A percentile compares a stretch with the other conserved stretches of the same genome.
phyloP scores from a whole-genome alignment of 2,113 vertebrate genomes.

The Clarias magur region DNA sequence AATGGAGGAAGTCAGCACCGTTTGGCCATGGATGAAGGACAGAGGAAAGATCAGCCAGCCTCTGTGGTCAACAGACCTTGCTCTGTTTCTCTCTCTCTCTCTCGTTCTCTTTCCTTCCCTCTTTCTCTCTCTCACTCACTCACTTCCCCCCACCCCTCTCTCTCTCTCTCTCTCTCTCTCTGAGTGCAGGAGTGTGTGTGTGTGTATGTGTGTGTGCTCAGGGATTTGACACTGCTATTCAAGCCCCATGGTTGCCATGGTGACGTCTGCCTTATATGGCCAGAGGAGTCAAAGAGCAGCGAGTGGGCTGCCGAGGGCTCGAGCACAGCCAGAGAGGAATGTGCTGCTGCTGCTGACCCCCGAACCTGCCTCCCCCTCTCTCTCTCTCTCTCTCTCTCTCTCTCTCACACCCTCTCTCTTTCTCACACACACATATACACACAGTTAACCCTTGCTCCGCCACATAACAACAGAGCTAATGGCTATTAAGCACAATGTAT shows the following conservation, averaged over 20 bases:
- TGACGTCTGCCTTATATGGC: slow-evolving; percentile 79
- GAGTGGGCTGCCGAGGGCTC: slow-evolving; percentile 70
- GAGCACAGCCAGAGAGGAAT: slow-evolving; percentile 65
- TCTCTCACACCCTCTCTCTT: slow-evolving; percentile 7
- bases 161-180: slow-evolving; percentile 60
- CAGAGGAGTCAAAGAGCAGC: slow-evolving; percentile 81
- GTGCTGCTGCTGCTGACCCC: slow-evolving; percentile 69
- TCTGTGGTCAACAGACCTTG: slow-evolving; percentile 53
- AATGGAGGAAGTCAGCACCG: slow-evolving; percentile 24
- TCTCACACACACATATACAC: slow-evolving; percentile 24
- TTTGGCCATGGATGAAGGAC: slow-evolving; percentile 20
- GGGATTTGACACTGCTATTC: slow-evolving; percentile 87
- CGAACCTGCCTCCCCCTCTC: slow-evolving; percentile 56
- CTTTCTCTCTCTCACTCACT: slow-evolving; percentile 42
- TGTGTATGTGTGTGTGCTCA: slow-evolving; percentile 77
- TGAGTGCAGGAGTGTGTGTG: slow-evolving; percentile 37
- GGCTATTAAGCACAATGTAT: slow-evolving; percentile 20
- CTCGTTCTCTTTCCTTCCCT: slow-evolving; percentile 37
- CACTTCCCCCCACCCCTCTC: slow-evolving; percentile 49
- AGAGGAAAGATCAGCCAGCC: slow-evolving; percentile 37
- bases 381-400: background rate
- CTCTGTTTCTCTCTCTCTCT: slow-evolving; percentile 45
- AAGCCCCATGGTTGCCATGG: slow-evolving; percentile 82
- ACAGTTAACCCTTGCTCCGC: slow-evolving; percentile 28
- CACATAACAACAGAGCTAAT: slow-evolving; percentile 4